Conservation (phyloP, 2,888 invertebrate species). For the Ormyrus rosae region DNA sequence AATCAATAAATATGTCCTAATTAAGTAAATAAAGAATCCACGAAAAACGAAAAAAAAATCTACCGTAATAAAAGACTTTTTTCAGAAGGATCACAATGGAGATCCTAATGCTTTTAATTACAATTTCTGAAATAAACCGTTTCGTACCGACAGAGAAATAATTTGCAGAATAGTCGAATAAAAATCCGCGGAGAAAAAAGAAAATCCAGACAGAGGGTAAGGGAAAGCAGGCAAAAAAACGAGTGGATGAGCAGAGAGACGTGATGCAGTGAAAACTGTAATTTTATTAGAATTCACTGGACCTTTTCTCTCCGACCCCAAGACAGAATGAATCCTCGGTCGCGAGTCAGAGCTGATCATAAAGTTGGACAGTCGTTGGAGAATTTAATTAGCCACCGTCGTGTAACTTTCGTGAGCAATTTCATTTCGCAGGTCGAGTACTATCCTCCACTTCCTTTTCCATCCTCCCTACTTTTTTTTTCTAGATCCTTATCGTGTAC, state of each 20-base stretch:
- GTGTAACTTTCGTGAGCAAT: constrained; percentile 63
- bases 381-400: constrained; percentile 65
- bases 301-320: neutral
- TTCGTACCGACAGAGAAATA: constrained; percentile 14
- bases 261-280: constrained; percentile 52
- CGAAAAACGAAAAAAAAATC: too few relatives aligned
- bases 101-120: constrained; percentile 36
- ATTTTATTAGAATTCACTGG: constrained; percentile 51
- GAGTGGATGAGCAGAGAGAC: neutral
- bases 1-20: too few relatives aligned
- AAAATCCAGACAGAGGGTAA: neutral
- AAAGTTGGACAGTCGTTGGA: constrained; percentile 63
- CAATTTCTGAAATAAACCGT: constrained; percentile 15
- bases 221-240: neutral
- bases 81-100: too few relatives aligned
- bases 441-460: constrained; percentile 28
- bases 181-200: constrained; percentile 49
- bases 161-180: constrained; percentile 20
- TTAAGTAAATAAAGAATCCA: too few relatives aligned
- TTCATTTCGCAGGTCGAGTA: constrained; percentile 60
- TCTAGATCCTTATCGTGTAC: constrained; percentile 9
- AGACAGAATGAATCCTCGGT: constrained; percentile 53
- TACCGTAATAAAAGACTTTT: too few relatives aligned
- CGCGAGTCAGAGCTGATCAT: constrained; percentile 61
- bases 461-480: constrained; percentile 13